Evolutionary conservation across 1,140 invertebrate species (phyloP).

Genomic region (Helicoverpa zea): DNA sequence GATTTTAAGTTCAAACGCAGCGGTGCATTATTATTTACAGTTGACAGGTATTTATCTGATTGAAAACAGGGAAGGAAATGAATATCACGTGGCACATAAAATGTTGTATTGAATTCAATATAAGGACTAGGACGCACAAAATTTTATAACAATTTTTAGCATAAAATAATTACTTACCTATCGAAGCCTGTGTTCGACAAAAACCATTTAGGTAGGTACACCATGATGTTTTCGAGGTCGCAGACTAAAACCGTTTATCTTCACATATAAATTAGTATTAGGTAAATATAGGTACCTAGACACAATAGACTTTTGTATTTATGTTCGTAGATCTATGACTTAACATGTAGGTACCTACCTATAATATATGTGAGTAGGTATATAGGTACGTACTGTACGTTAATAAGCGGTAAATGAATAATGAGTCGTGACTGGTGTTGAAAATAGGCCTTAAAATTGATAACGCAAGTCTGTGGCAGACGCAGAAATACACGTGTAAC

Average conservation of each 20-base stretch:
- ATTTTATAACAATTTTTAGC: background rate
- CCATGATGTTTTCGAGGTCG: conserved; percentile 40
- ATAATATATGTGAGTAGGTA: background rate
- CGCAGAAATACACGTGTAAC: conserved; percentile 58
- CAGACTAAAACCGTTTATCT: conserved; percentile 38
- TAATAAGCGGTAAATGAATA: conserved; percentile 37
- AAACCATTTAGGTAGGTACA: conserved; percentile 12
- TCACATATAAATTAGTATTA: conserved; percentile 40
- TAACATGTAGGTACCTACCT: background rate
- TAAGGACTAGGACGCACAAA: background rate
- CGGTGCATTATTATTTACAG: conserved; percentile 14
- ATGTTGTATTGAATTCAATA: background rate
- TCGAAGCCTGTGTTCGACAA: conserved; percentile 15
- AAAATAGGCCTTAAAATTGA: conserved; percentile 67
- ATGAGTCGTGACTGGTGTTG: conserved; percentile 57
- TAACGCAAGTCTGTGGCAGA: conserved; percentile 52
- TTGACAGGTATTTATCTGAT: background rate
- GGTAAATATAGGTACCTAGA: conserved; percentile 9
- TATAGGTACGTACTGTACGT: background rate
- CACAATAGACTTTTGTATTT: conserved; percentile 44
- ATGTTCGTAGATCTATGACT: conserved; percentile 6
- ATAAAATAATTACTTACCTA: background rate
- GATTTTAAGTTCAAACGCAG: conserved; percentile 16
- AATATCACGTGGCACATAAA: background rate
- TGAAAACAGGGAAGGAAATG: background rate